Conservation (phyloP, 2,888 invertebrate genomes). For the Hermaeophaga mercurialis region DNA sequence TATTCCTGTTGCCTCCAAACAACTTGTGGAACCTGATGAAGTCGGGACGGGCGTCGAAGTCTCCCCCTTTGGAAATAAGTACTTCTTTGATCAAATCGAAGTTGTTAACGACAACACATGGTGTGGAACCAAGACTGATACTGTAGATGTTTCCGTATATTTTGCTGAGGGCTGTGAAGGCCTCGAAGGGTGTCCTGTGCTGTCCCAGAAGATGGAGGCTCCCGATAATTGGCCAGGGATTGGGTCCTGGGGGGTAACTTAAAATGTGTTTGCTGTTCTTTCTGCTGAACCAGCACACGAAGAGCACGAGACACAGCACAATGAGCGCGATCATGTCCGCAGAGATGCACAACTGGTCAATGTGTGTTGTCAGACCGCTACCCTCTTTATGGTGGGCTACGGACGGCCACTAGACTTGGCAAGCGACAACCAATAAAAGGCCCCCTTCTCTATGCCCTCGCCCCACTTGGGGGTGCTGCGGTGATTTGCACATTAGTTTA, state of each 20-base stretch:
- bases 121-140: slow-evolving; percentile 69
- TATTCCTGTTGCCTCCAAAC: slow-evolving; percentile 84
- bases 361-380: slow-evolving; percentile 54
- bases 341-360: slow-evolving; percentile 49
- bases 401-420: slow-evolving; percentile 47
- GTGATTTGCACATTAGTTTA: slow-evolving; percentile 50
- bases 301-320: slow-evolving; percentile 51
- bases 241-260: slow-evolving; percentile 68
- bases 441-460: slow-evolving; percentile 48
- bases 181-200: slow-evolving; percentile 71
- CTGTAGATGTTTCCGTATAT: slow-evolving; percentile 76
- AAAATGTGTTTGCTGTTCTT: slow-evolving; percentile 33
- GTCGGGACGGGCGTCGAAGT: slow-evolving; percentile 83
- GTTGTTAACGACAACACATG: slow-evolving; percentile 77
- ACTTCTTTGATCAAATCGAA: slow-evolving; percentile 75
- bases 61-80: slow-evolving; percentile 77
- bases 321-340: slow-evolving; percentile 54
- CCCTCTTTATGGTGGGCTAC: slow-evolving; percentile 52
- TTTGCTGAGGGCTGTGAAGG: slow-evolving; percentile 71
- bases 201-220: slow-evolving; percentile 70
- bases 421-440: slow-evolving; percentile 51
- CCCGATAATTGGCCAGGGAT: slow-evolving; percentile 72
- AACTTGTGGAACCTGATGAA: slow-evolving; percentile 80
- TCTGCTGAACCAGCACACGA: slow-evolving; percentile 50
- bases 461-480: slow-evolving; percentile 54